These are phyloP conservation scores for Digitonthophagus gazella DNA, from an alignment of 2,888 invertebrate genomes.

Conservation along the genomic window DNA sequence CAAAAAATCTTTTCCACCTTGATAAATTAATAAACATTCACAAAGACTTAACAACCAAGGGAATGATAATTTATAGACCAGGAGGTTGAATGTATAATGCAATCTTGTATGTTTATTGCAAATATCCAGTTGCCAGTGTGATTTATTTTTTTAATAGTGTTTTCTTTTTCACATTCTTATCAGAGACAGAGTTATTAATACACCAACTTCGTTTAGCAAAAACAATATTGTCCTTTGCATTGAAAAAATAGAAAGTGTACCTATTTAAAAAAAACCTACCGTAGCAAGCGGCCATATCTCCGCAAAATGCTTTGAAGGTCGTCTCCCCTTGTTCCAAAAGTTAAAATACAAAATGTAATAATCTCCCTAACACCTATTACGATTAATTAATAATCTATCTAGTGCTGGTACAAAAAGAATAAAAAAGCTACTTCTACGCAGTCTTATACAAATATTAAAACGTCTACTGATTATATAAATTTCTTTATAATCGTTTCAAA, in stretches of 20 bases:
- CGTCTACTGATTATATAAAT: not conserved
- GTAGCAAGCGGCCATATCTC: not conserved
- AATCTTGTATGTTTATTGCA: not conserved
- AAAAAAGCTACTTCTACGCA: not conserved
- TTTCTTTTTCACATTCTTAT: not conserved
- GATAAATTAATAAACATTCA: not conserved
- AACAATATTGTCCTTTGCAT: too few relatives aligned
- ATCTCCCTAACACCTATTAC: not conserved
- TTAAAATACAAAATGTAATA: not conserved
- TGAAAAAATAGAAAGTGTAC: not conserved
- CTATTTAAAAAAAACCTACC: not conserved
- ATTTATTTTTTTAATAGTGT: not conserved
- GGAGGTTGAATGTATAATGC: not conserved
- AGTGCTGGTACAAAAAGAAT: not conserved
- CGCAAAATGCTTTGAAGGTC: not conserved
- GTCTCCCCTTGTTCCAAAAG: not conserved
- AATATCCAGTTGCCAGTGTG: not conserved
- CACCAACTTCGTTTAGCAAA: too few relatives aligned
- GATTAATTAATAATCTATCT: not conserved
- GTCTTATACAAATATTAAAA: not conserved
- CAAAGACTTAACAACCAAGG: not conserved
- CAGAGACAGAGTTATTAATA: not conserved
- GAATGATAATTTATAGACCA: not conserved
- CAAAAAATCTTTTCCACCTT: too few relatives aligned
- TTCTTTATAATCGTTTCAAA: not conserved